phyloP scores from a whole-genome alignment of 1,140 invertebrate species.

The Aphelenchoides besseyi region DNA sequence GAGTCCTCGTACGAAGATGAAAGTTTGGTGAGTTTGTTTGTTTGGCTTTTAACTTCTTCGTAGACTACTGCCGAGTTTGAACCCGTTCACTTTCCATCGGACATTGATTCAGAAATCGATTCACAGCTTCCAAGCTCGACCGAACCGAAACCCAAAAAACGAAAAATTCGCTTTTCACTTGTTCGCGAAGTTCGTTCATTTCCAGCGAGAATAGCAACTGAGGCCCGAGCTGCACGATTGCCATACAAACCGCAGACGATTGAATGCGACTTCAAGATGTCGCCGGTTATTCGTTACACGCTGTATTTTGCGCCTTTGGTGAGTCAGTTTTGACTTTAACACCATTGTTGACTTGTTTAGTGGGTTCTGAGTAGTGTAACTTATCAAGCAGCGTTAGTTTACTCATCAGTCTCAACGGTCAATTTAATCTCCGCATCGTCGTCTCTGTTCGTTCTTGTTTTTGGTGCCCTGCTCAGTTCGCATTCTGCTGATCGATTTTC shows the following conservation, averaged over 20 bases:
- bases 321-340: conserved; percentile 11
- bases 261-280: conserved; percentile 6
- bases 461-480: conserved; percentile 39
- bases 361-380: conserved; percentile 38
- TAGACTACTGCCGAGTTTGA: conserved; percentile 48
- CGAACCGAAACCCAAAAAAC: conserved; percentile 28
- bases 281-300: conserved; percentile 32
- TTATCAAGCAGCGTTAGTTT: conserved; percentile 31
- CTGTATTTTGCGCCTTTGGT: conserved; percentile 49
- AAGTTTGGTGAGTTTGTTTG: conserved; percentile 33
- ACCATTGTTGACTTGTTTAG: conserved; percentile 18
- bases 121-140: background rate
- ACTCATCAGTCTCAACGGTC: conserved; percentile 38
- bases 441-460: conserved; percentile 46
- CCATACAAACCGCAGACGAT: conserved; percentile 28
- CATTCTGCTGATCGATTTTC: conserved; percentile 33
- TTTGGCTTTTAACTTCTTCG: background rate
- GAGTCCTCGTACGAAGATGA: conserved; percentile 36
- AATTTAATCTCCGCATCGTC: conserved; percentile 49
- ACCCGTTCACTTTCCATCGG: conserved; percentile 34
- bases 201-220: conserved; percentile 34
- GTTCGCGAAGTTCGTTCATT: conserved; percentile 45
- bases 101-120: conserved; percentile 20
- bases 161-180: conserved; percentile 41
- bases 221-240: conserved; percentile 35